Evolutionary conservation across 2,113 vertebrate species (phyloP), one percentile per base, ranked within the genome.

Genomic region (Sphyrna mokarran): DNA sequence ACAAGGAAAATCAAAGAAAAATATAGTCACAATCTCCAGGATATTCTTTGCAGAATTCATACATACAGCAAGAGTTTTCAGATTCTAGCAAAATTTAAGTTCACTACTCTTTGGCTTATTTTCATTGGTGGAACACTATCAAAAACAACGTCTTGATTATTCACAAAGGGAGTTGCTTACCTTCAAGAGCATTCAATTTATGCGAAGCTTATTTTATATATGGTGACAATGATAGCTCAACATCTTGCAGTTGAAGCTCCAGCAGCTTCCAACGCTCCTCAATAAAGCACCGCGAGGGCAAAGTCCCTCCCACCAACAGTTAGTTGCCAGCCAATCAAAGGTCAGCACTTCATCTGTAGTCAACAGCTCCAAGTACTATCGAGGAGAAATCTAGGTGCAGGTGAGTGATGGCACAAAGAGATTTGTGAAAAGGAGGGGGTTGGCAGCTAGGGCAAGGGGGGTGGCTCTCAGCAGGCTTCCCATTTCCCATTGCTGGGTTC

Each of bases 101-200:
- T 93, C 13, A 93, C 54, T 61, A 93, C 89, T 93, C 58, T n/a
- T 29, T 93, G 89, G 89, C 89, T 18, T 66, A n/a, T 37, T 93
- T 66, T 93, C 54, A 58, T 63, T 61, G 58, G 87, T 91, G 89
- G 54, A 66, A 58, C 26, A 26, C 43, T 29, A 8, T 87, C 89
- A 93, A 29, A 93, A 61, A 20, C 85, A 63, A 61, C 58, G 14
- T 33, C n/a, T 83, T 83, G 80, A 83, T 83, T 83, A 93, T 93
- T 66, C 89, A 87, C 54, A 48, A 87, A 87, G 85, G 43, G 29
- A 29, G 85, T 87, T 54, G 22, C 54, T 87, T 58, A 85, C 43
- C 40, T 43, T 85, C 37, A 22, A 85, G 83, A 85, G 37, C 23
- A 48, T 85, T 87, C 85, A 29, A 87, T 87, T 13, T 86, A 37